A percentile compares a stretch with the other conserved stretches of the same genome.
phyloP scores from a whole-genome alignment of 2,113 vertebrate species.

The Melanocharis versteri region DNA sequence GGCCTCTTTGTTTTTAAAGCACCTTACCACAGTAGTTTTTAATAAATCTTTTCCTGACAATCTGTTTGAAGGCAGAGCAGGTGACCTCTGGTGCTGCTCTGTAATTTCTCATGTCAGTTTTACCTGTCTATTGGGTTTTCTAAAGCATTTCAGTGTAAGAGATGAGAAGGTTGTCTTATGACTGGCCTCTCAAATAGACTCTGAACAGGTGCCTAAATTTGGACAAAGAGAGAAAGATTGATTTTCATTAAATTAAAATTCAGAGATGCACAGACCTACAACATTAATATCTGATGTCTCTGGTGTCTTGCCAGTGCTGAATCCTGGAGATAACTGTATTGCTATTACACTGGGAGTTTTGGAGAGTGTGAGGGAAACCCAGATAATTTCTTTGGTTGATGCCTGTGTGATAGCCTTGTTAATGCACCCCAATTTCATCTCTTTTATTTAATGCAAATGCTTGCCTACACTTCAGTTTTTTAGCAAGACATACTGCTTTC shows the following conservation, averaged over 20 bases:
- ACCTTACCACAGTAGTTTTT: background rate
- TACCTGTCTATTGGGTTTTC: background rate
- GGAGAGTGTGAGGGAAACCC: background rate
- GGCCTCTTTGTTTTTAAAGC: background rate
- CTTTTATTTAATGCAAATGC: background rate
- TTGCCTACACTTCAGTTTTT: background rate
- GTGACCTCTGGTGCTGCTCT: background rate
- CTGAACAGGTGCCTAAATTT: background rate
- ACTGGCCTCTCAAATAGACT: background rate
- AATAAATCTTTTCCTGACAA: background rate
- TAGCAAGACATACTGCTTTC: background rate
- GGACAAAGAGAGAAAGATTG: background rate
- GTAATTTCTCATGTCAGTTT: fast-evolving
- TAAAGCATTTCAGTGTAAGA: background rate
- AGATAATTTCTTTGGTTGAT: background rate
- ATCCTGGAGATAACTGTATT: background rate
- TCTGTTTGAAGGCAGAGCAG: background rate
- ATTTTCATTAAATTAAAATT: constrained; percentile 4
- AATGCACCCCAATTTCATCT: background rate
- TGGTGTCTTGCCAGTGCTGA: background rate
- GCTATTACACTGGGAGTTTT: background rate
- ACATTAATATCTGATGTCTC: background rate
- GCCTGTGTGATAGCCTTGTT: background rate
- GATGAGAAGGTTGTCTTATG: background rate
- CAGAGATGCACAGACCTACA: background rate